Evolutionary conservation across 2,113 vertebrate genomes (phyloP).

Genomic region (Menura novaehollandiae): DNA sequence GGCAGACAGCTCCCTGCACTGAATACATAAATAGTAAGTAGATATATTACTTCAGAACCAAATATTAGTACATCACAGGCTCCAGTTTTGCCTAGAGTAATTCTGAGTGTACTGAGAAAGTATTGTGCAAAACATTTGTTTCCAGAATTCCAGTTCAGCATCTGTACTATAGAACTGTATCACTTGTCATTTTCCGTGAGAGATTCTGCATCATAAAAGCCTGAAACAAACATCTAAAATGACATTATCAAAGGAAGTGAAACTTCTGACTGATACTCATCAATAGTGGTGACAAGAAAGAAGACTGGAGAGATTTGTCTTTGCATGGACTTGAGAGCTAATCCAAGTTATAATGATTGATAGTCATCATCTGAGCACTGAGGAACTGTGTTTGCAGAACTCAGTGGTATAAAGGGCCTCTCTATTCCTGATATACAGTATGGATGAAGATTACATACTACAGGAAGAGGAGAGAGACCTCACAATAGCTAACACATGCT

Average conservation of each 20-base stretch:
- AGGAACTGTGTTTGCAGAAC: neutral
- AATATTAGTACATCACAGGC: neutral
- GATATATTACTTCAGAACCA: neutral
- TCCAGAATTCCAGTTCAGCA: neutral
- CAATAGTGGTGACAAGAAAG: neutral
- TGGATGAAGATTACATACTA: neutral
- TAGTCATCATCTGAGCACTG: neutral
- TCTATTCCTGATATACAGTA: neutral
- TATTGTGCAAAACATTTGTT: neutral
- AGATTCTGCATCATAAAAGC: neutral
- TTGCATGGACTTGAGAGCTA: neutral
- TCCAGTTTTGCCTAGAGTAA: neutral
- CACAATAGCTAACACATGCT: neutral
- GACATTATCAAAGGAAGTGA: neutral
- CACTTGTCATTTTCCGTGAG: neutral
- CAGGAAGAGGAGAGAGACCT: neutral
- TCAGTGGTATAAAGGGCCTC: neutral
- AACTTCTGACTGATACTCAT: neutral
- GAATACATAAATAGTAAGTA: neutral
- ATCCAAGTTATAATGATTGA: neutral
- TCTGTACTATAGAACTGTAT: neutral
- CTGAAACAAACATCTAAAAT: neutral
- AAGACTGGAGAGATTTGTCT: neutral
- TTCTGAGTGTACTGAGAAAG: neutral
- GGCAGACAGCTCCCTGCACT: neutral